Base-by-base conservation (phyloP, 2,113 vertebrate genomes). In the Antigone vipio region DNA sequence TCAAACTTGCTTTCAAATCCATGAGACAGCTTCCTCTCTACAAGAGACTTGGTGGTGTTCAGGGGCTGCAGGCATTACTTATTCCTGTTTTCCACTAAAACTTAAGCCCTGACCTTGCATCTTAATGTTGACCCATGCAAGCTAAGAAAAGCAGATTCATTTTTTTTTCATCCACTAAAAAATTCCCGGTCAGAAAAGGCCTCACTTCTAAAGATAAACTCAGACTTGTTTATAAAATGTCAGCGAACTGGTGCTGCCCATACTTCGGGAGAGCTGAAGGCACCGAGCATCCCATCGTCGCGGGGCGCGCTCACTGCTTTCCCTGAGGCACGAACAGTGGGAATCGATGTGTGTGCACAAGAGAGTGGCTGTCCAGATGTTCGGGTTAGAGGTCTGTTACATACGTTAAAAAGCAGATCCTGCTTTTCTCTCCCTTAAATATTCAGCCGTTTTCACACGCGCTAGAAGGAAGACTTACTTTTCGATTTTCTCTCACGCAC, bases 1-100 rank as follows among this genome's bases (percentile, higher is more conserved):
- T 94, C 66, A 78, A 52, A 63, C 32, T 87, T 53, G 13, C 55
- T 92, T 92, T 89, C 42, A 82, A 64, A 75, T 64, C 34, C 12
- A 14, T 19, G 29, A 47, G 42, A 42, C 11, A 55, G 4, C 17
- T 72, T 68, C 32, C 21, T 60, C 40, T 71, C 10, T 52, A 2
- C 9, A 12, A 71, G 40, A 55, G 44, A 24, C 18, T 13, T 1
- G 0, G n/a, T 0, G 0, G 9, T 44, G 12, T 27, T 52, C 66
- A 72, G 32, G 47, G 56, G n/a, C 71, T 23, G 29, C 49, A 68
- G 78, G 71, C 52, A 52, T 32, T 44, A 15, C 15, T 72, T 62
- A 15, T 19, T 42, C 22, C 56, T 74, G 20, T 42, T 75, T 92
- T 59, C 50, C 40, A 38, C 40, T 38, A 29, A 29, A 40, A 82